Base-by-base conservation (phyloP, 2,113 vertebrate species). In the Anser cygnoides region DNA sequence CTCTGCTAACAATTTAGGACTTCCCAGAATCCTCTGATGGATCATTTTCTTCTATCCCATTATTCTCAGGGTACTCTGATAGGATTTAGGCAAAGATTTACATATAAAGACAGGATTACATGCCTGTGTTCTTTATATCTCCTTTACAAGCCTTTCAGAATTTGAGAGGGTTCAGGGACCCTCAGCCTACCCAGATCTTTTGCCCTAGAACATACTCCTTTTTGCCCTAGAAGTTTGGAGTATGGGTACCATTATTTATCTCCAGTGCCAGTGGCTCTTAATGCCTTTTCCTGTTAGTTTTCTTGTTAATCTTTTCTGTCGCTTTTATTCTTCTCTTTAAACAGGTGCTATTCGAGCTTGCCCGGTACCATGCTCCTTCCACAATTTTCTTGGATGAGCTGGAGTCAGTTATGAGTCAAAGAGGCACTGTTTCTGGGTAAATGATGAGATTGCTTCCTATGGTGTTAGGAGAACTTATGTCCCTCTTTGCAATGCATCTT, bases 311-410 rank as follows among this genome's bases (percentile, higher is more conserved):
- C 6, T 37, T 71, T 33, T 44, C 49, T 89, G 37, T 74, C 26
- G 13, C 20, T 6, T 85, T 77, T 62, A 22, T 39, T 62, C 71
- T 96, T 96, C 54, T 71, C 85, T 94, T 50, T 70, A 16, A 70
- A 41, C 96, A 99, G 99, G 99, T 99, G 50, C 91, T 99, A 63
- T 99, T 99, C 97, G 99, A 99, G 97, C 98, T 99, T 67, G 99
- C 99, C 80, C 98, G 99, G 74, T 99, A 99, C 93, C 99, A 99
- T 2, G 99, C 99, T 31, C 99, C 99, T 41, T 99, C 99, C 93
- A 99, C 99, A 11, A 99, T 99, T 96, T 99, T 99, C 97, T 97
- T 99, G 98, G 99, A 99, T 67, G 99, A 99, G 96, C 97, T 99
- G 97, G 99, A 99, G 94, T 99, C 99, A 2, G 98, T 99, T 89